These are phyloP conservation scores for Morpho helenor DNA, from an alignment of 2,888 invertebrate species.

Conservation along the genomic window DNA sequence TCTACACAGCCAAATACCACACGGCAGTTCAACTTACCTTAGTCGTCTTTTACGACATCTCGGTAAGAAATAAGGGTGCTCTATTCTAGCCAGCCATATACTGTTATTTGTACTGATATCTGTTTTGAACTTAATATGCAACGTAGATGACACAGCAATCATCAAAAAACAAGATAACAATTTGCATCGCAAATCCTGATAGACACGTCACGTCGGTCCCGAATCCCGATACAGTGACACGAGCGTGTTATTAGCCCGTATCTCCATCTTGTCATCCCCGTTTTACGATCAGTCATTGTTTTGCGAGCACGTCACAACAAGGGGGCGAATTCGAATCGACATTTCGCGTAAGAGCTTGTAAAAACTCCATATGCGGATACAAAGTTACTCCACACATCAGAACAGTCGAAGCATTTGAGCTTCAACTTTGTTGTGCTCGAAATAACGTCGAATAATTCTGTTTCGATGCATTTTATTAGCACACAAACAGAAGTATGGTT, in stretches of 20 bases:
- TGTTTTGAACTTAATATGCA: not conserved
- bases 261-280: conserved; percentile 63
- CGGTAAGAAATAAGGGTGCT: too few species aligned
- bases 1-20: too few species aligned
- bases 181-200: conserved; percentile 33
- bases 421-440: conserved; percentile 26
- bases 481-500: conserved; percentile 55
- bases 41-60: too few species aligned
- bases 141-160: not conserved
- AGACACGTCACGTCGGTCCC: conserved; percentile 17
- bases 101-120: not conserved
- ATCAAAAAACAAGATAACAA: conserved; percentile 14
- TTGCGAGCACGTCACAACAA: conserved; percentile 55
- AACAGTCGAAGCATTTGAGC: conserved; percentile 21
- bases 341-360: conserved; percentile 71
- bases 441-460: conserved; percentile 24
- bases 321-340: conserved; percentile 68
- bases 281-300: conserved; percentile 69
- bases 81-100: too few species aligned
- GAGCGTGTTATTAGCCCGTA: conserved; percentile 58
- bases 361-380: conserved; percentile 63
- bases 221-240: conserved; percentile 25
- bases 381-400: conserved; percentile 19
- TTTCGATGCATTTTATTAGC: conserved; percentile 32
- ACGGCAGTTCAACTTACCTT: too few species aligned